These are phyloP conservation scores for Pogonognathellus flavescens DNA, from an alignment of 1,140 invertebrate genomes.

Conservation along the genomic window DNA sequence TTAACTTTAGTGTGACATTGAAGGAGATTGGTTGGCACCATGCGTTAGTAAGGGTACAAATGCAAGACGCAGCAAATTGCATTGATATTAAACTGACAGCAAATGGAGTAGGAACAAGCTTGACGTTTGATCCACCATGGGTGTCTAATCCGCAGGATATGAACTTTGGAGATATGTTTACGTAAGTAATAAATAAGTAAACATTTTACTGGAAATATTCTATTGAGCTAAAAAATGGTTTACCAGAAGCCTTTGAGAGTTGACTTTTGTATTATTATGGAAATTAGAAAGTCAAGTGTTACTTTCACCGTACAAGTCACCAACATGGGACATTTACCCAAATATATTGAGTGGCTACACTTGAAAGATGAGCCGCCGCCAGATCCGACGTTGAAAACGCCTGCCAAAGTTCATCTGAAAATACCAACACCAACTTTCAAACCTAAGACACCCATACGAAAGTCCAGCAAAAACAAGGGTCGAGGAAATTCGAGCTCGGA, in stretches of 20 bases:
- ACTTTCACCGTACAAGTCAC: conserved; percentile 1
- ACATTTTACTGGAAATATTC: too few relatives aligned
- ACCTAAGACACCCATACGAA: too few relatives aligned
- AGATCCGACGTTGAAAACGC: background rate
- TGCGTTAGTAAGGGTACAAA: background rate
- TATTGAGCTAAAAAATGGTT: too few relatives aligned
- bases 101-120: background rate
- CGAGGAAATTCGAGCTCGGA: too few relatives aligned
- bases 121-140: background rate
- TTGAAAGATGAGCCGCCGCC: background rate
- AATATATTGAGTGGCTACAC: background rate
- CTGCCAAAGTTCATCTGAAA: too few relatives aligned
- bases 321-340: background rate
- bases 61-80: background rate
- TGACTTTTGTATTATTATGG: background rate
- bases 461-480: too few relatives aligned
- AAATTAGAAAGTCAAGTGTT: background rate
- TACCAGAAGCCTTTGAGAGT: background rate
- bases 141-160: background rate
- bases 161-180: conserved; percentile 4
- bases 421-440: too few relatives aligned
- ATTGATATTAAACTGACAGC: conserved; percentile 13
- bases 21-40: background rate
- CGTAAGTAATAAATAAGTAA: too few relatives aligned
- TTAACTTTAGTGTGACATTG: background rate